Evolutionary conservation across 37 sponge, comb jelly and placozoan genomes (phyloP).

Genomic region (Cliona cf. orientalis): DNA sequence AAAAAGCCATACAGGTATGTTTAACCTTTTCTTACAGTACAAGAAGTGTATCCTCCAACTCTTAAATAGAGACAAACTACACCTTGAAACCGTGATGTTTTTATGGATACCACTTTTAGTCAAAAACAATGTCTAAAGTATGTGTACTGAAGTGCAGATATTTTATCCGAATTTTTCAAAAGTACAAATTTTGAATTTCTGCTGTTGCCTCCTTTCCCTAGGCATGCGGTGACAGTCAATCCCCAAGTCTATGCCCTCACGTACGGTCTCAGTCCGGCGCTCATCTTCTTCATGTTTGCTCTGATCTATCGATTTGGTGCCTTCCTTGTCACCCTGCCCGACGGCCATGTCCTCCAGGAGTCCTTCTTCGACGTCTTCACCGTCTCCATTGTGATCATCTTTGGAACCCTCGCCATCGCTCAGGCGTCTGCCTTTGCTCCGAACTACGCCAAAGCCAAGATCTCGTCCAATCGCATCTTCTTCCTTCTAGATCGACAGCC

Average conservation of each 20-base stretch:
- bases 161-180: too few species aligned
- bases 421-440: conserved; percentile 65
- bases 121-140: not conserved
- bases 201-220: not conserved
- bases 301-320: conserved; percentile 69
- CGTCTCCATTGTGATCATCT: conserved; percentile 62
- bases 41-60: too few species aligned
- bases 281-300: conserved; percentile 49
- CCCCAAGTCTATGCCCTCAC: conserved; percentile 20
- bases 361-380: conserved; percentile 18
- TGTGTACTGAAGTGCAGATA: not conserved
- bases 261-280: conserved; percentile 56
- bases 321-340: conserved; percentile 44
- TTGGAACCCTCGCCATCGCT: conserved; percentile 51
- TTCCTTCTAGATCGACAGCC: conserved; percentile 58
- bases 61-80: not conserved
- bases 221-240: not conserved
- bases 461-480: conserved; percentile 69
- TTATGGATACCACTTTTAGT: not conserved
- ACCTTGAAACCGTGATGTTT: not conserved
- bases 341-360: conserved; percentile 7
- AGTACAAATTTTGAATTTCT: not conserved
- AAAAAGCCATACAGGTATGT: conserved; percentile 41
- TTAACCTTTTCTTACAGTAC: too few species aligned
- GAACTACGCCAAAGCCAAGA: conserved; percentile 57